These are phyloP conservation scores for Todiramphus saurophagus DNA, from an alignment of 2,113 vertebrate genomes.

Conservation along the genomic window DNA sequence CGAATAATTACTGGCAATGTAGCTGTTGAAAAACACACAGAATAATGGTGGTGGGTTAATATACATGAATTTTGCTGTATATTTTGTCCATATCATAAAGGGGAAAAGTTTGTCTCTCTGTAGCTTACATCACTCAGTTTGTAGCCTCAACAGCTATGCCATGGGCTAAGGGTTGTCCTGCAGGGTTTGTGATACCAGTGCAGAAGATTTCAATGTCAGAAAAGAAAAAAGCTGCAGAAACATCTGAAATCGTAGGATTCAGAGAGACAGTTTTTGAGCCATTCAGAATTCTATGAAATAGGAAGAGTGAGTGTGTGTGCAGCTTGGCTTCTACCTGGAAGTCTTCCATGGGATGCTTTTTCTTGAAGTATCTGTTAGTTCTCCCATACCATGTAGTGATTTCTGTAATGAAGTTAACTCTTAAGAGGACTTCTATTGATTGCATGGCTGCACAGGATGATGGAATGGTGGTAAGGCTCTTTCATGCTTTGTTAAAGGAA, in stretches of 20 bases:
- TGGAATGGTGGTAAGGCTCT: neutral
- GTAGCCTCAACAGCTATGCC: neutral
- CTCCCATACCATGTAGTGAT: neutral
- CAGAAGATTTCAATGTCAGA: neutral
- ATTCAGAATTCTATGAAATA: neutral
- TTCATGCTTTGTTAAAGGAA: neutral
- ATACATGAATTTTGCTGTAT: neutral
- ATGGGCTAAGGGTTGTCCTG: neutral
- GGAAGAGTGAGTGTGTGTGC: neutral
- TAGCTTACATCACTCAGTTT: neutral
- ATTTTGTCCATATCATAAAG: neutral
- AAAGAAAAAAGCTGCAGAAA: neutral
- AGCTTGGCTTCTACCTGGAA: neutral
- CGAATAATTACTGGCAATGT: neutral
- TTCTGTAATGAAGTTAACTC: neutral
- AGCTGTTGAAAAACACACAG: neutral
- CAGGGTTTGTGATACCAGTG: neutral
- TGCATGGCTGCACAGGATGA: neutral
- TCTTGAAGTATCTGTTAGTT: neutral
- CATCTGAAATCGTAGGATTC: neutral
- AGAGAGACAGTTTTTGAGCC: neutral
- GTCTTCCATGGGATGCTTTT: neutral
- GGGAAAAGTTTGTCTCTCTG: neutral
- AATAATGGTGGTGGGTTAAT: neutral
- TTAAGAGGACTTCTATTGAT: neutral